Percentiles rank a stretch among this genome's conserved stretches.
Conservation (phyloP, 2,888 invertebrate genomes). For the Perdita meconis region DNA sequence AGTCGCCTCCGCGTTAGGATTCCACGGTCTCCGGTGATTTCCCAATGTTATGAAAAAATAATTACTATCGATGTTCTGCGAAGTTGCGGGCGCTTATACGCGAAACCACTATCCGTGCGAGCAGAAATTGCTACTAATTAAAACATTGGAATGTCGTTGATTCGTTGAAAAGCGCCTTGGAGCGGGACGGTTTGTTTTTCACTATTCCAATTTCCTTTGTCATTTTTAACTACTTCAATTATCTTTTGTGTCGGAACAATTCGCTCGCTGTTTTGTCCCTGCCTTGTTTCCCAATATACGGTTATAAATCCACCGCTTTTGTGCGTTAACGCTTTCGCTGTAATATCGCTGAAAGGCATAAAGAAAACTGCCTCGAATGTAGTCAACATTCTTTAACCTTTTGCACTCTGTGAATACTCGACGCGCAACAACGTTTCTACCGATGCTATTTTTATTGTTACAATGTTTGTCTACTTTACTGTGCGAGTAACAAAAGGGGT, state of each 20-base stretch:
- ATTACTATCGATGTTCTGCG: constrained; percentile 18
- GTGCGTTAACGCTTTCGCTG: not conserved
- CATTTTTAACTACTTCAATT: not conserved
- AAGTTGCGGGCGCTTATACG: not conserved
- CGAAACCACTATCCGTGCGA: not conserved
- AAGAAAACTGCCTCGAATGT: not conserved
- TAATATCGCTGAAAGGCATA: not conserved
- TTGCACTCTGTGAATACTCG: no score
- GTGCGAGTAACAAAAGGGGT: no score
- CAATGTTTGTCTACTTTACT: no score
- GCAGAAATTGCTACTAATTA: constrained; percentile 38
- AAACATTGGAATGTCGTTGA: constrained; percentile 17
- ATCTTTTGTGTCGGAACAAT: not conserved
- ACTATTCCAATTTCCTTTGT: constrained; percentile 34
- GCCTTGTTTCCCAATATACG: not conserved
- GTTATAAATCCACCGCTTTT: not conserved
- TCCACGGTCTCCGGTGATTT: constrained; percentile 1
- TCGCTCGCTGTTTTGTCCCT: not conserved
- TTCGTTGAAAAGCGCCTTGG: constrained; percentile 10
- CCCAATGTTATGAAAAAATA: constrained; percentile 19
- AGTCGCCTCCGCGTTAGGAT: constrained; percentile 10
- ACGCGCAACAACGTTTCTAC: no score
- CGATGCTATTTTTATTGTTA: no score
- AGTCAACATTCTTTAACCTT: not conserved
- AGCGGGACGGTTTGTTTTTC: constrained; percentile 27